A percentile compares a stretch with the other conserved stretches of the same genome.
Evolutionary conservation across 2,113 vertebrate genomes (phyloP).

Genomic region (Strigops habroptila): DNA sequence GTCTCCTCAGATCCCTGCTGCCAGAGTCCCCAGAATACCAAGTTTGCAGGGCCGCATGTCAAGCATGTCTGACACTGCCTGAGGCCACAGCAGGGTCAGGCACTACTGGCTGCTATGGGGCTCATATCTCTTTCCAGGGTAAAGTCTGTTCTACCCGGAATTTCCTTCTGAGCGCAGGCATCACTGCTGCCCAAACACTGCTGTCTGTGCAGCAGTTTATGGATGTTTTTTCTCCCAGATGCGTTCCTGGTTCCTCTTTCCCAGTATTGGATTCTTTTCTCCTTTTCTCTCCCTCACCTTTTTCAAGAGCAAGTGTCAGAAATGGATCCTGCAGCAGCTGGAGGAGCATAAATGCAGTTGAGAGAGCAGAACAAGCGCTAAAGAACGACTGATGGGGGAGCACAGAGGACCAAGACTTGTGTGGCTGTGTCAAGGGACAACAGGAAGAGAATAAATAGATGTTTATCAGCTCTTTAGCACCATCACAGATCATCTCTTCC

Average conservation of each 20-base stretch:
- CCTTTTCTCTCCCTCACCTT: background rate
- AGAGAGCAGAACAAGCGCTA: background rate
- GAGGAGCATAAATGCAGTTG: background rate
- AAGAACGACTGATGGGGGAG: background rate
- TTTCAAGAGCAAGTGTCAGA: background rate
- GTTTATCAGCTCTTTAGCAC: background rate
- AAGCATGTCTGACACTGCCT: background rate
- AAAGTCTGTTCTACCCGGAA: background rate
- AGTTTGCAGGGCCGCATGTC: background rate
- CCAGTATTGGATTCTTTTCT: background rate
- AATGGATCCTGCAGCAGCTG: background rate
- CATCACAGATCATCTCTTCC: background rate
- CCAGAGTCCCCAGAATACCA: background rate
- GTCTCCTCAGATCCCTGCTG: rapidly evolving
- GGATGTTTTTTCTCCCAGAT: rapidly evolving
- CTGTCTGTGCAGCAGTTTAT: background rate
- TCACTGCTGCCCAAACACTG: rapidly evolving
- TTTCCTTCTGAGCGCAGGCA: background rate
- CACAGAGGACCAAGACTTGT: rapidly evolving
- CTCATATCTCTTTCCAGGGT: background rate
- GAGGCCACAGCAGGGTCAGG: background rate
- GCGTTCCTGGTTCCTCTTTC: background rate
- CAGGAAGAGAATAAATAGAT: background rate
- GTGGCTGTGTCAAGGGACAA: background rate
- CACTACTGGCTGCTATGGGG: background rate